Percentiles rank a stretch among this genome's conserved stretches.
Evolutionary conservation across 2,888 invertebrate genomes (phyloP).

Genomic region (Drosophila emarginata): DNA sequence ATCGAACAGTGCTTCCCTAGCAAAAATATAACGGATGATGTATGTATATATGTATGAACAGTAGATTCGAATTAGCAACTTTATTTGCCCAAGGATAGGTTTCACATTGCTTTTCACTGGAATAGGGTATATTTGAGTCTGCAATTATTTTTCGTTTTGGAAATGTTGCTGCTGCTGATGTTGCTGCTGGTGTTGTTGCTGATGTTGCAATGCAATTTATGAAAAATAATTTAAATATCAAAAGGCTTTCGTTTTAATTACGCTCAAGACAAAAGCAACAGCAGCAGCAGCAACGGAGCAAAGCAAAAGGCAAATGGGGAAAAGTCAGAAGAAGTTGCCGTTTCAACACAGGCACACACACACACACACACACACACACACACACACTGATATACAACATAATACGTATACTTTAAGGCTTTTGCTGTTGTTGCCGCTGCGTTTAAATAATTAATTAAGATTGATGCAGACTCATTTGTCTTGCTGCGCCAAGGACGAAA

Average conservation of each 20-base stretch:
- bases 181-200: conserved; percentile 29
- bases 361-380: conserved; percentile 12
- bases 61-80: too few species aligned
- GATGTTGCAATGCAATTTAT: conserved; percentile 73
- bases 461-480: conserved; percentile 79
- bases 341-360: not conserved
- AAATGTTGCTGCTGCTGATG: conserved; percentile 11
- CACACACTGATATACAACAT: not conserved
- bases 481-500: conserved; percentile 60
- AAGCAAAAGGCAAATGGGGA: conserved; percentile 34
- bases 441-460: conserved; percentile 79
- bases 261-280: conserved; percentile 65
- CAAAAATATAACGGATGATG: too few species aligned
- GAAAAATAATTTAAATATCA: conserved; percentile 79
- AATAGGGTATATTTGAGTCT: not conserved
- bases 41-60: too few species aligned
- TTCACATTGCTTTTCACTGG: too few species aligned
- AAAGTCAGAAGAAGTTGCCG: conserved; percentile 46
- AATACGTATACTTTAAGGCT: conserved; percentile 59
- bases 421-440: conserved; percentile 75
- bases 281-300: conserved; percentile 51
- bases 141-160: not conserved
- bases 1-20: too few species aligned
- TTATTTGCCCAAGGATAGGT: too few species aligned
- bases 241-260: conserved; percentile 79